A percentile compares a stretch with the other conserved stretches of the same genome.
phyloP scores from a whole-genome alignment of 2,113 vertebrate species.

The Charadrius vociferus region DNA sequence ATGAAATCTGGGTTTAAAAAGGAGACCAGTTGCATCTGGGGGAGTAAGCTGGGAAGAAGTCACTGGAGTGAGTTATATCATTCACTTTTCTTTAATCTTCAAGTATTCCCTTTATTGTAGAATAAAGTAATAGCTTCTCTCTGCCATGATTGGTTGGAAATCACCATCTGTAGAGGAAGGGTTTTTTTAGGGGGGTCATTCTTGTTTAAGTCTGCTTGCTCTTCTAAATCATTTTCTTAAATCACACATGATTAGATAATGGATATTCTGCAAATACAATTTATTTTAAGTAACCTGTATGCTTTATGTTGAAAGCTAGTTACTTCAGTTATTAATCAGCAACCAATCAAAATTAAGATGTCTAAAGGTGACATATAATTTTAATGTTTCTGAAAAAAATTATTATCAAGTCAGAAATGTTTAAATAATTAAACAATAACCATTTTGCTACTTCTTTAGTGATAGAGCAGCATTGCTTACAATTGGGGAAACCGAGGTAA shows the following conservation, averaged over 20 bases:
- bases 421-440: neutral
- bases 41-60: constrained; percentile 4
- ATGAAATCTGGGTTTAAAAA: constrained; percentile 26
- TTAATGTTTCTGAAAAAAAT: neutral
- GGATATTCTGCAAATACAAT: neutral
- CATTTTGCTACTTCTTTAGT: neutral
- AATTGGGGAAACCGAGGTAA: neutral
- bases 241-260: neutral
- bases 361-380: neutral
- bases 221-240: neutral
- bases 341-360: neutral
- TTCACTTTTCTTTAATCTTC: constrained; percentile 24
- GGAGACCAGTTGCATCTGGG: neutral
- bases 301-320: neutral
- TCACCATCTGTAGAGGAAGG: neutral
- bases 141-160: neutral
- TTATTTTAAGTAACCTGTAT: neutral
- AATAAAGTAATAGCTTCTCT: neutral
- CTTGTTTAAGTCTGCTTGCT: neutral
- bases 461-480: neutral
- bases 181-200: neutral
- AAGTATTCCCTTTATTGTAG: neutral
- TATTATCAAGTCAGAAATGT: neutral
- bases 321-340: neutral
- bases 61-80: neutral